Percentiles rank a stretch among this genome's conserved stretches.
These are phyloP conservation scores for Micropoecilia bifurca DNA, from an alignment of 2,797 vertebrate genomes.

Conservation along the genomic window DNA sequence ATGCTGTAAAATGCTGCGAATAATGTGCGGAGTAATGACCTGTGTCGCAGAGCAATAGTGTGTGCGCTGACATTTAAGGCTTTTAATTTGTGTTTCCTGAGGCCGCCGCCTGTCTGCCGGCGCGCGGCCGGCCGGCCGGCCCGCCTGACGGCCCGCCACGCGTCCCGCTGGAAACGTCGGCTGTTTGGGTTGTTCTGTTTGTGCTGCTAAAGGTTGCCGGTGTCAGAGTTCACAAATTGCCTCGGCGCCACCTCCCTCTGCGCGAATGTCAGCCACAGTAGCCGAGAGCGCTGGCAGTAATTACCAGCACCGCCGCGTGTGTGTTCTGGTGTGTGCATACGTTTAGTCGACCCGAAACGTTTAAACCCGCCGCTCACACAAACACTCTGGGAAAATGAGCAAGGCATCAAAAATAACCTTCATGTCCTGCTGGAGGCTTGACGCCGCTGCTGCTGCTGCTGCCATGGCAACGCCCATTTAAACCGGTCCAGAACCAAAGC, in stretches of 20 bases:
- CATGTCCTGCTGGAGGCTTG: not conserved
- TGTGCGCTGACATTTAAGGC: conserved; percentile 99
- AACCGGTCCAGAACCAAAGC: not conserved
- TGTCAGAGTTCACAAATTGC: conserved; percentile 99
- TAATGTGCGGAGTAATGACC: conserved; percentile 99
- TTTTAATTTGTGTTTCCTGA: conserved; percentile 96
- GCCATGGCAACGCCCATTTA: not conserved
- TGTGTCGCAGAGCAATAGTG: conserved; percentile 96
- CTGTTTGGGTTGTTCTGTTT: conserved; percentile 75
- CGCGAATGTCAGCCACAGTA: conserved; percentile 78
- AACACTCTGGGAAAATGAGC: not conserved
- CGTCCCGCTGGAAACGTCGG: conserved; percentile 83
- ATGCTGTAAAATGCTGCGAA: conserved; percentile 87
- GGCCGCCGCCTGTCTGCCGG: conserved; percentile 58
- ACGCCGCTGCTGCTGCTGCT: not conserved
- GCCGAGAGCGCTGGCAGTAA: conserved; percentile 83
- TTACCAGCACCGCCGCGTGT: conserved; percentile 51
- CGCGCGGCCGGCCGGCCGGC: conserved; percentile 10
- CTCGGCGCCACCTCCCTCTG: conserved; percentile 77
- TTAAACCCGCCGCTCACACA: not conserved
- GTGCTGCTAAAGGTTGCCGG: conserved; percentile 93
- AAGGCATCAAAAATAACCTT: not conserved
- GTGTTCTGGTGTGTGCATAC: conserved; percentile 45
- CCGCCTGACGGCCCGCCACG: conserved; percentile 40
- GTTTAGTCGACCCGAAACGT: conserved; percentile 10